Base-by-base conservation (phyloP, 2,113 vertebrate species). In the Hippocampus zosterae region DNA sequence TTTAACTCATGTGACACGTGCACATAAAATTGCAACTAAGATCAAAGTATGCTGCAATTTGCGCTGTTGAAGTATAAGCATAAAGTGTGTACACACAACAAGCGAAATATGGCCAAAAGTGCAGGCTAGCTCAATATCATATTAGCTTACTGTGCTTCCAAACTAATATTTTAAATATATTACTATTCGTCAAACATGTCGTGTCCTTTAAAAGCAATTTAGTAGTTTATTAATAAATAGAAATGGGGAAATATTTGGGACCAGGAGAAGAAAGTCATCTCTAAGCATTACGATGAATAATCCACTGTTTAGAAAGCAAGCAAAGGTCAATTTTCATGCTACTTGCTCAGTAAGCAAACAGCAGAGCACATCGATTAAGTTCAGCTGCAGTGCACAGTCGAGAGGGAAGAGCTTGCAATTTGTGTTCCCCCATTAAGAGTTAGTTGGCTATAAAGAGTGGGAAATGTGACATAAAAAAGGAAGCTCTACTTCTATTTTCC, bases 241-340 rank as follows among this genome's bases (percentile, higher is more conserved):
- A 69, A 68, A 76, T 67, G 65, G 23, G 80, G 63, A 67, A 71
- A 79, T 71, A 70, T 27, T 81, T 70, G 52, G 71, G 82, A 79
- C 70, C 66, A 75, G 77, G 73, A 77, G 72, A 77, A 82, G 75
- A 80, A 74, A 82, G 77, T 81, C 82, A 79, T 89, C 27, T 78
- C 72, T 64, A 82, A 84, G 77, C 85, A 88, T 86, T 84, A 84
- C 80, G 84, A 82, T 86, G 73, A 84, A 88, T 82, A 84, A 90
- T 89, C 80, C 84, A 82, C 80, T 84, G 87, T 91, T 91, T 85
- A 86, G 79, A 89, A 91, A 90, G 77, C 82, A 83, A 82, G 89
- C 84, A 88, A 91, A 90, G 87, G 89, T 92, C 89, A 85, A 87
- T 90, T 81, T 90, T 85, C 84, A 88, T 79, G 80, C 87, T 87